These are phyloP conservation scores for Pseudochromis fuscus DNA, from an alignment of 2,797 vertebrate genomes.

Conservation along the genomic window DNA sequence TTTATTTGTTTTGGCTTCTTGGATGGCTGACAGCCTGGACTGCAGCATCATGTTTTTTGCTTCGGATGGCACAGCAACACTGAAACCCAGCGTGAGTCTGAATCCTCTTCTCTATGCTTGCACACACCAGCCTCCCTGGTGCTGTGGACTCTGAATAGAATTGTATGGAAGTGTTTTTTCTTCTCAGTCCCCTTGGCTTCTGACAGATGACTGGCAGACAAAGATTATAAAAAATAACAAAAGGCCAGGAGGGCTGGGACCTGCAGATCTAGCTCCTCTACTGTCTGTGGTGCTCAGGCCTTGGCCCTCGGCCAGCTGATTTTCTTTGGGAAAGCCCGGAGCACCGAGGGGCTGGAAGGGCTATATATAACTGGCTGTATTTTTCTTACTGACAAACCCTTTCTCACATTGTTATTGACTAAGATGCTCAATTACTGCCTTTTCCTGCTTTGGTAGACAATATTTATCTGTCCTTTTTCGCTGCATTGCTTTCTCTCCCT, in stretches of 20 bases:
- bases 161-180: slow-evolving; percentile 62
- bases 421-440: slow-evolving; percentile 73
- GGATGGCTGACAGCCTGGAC: slow-evolving; percentile 76
- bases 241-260: slow-evolving; percentile 78
- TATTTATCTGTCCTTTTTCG: slow-evolving; percentile 55
- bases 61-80: slow-evolving; percentile 76
- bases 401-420: slow-evolving; percentile 79
- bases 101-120: slow-evolving; percentile 73
- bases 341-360: slow-evolving; percentile 72
- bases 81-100: slow-evolving; percentile 76
- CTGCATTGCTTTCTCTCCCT: slow-evolving; percentile 49
- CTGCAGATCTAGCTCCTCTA: slow-evolving; percentile 73
- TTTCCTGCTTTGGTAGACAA: slow-evolving; percentile 60
- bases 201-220: slow-evolving; percentile 82
- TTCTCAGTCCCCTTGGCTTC: slow-evolving; percentile 64
- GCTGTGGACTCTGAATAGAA: slow-evolving; percentile 74
- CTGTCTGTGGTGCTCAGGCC: slow-evolving; percentile 70
- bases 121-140: slow-evolving; percentile 71
- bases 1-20: slow-evolving; percentile 79
- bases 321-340: slow-evolving; percentile 82
- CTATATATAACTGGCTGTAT: slow-evolving; percentile 81
- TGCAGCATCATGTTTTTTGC: slow-evolving; percentile 79
- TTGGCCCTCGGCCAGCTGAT: slow-evolving; percentile 76
- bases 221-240: slow-evolving; percentile 80
- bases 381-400: slow-evolving; percentile 78